Conservation (phyloP, 2,888 invertebrate genomes). For the Ichneumoninae sp. region DNA sequence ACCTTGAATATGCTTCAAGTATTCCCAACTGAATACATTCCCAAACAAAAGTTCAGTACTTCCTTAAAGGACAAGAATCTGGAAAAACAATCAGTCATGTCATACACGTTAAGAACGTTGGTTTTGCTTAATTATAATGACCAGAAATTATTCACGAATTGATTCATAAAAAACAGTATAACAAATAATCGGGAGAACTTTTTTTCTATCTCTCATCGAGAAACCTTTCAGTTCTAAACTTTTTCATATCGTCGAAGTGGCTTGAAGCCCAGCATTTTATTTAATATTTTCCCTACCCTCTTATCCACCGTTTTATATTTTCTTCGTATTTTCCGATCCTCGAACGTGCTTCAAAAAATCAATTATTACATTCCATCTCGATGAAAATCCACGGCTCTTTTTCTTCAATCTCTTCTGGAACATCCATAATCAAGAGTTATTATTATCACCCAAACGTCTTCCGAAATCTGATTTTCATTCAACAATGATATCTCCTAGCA, state of each 20-base stretch:
- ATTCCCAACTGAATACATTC: not conserved
- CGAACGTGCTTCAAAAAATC: not conserved
- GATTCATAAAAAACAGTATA: not conserved
- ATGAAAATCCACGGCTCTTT: not conserved
- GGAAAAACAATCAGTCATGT: not conserved
- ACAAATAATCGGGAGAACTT: not conserved
- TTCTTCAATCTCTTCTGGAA: not conserved
- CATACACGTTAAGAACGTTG: not conserved
- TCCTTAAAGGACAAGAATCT: not conserved
- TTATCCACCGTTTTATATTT: not conserved
- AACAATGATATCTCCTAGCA: constrained; percentile 1
- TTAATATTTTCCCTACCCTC: not conserved
- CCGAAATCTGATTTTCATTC: not conserved
- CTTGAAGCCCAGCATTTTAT: not conserved
- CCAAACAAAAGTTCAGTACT: not conserved
- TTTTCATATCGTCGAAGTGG: not conserved
- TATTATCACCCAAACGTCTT: not conserved
- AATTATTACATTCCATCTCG: not conserved
- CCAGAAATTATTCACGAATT: not conserved
- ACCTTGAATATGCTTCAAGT: not conserved
- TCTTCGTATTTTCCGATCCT: not conserved
- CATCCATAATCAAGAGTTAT: not conserved
- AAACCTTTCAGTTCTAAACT: not conserved
- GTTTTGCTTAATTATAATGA: not conserved
- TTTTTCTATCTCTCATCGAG: too few relatives aligned